phyloP scores from a whole-genome alignment of 1,140 invertebrate genomes.

The Solen grandis region DNA sequence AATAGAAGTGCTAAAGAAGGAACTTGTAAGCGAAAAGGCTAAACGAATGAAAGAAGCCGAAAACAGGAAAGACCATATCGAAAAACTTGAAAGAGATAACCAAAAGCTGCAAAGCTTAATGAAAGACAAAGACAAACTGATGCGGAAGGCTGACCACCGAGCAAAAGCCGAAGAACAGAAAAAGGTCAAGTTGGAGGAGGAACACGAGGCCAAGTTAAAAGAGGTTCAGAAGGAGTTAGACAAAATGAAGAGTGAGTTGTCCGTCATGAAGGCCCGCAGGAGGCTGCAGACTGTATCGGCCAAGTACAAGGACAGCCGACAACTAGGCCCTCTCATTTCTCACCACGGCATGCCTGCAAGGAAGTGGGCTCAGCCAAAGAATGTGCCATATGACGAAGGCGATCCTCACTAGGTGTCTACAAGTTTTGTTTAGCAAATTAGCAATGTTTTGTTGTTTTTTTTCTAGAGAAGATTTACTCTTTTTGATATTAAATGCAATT shows the following conservation, averaged over 20 bases:
- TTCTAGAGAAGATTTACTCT: too few relatives aligned
- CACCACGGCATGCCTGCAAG: conserved; percentile 1
- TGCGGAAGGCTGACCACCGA: conserved; percentile 2
- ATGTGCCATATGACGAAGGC: conserved; percentile 21
- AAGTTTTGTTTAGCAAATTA: too few relatives aligned
- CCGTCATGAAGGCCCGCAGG: conserved; percentile 4
- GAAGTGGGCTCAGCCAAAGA: neutral
- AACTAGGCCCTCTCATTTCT: conserved; percentile 2
- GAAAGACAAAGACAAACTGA: conserved; percentile 33
- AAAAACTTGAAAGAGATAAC: conserved; percentile 5
- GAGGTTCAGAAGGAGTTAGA: conserved; percentile 18
- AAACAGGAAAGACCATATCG: conserved; percentile 23
- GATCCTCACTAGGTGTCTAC: too few relatives aligned
- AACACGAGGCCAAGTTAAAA: neutral
- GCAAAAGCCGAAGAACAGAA: conserved; percentile 29
- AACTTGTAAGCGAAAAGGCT: conserved; percentile 16
- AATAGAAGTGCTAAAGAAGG: conserved; percentile 14
- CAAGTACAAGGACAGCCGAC: neutral
- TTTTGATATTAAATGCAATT: too few relatives aligned
- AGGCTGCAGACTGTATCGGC: conserved; percentile 6
- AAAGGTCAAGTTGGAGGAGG: conserved; percentile 13
- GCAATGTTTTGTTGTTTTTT: too few relatives aligned
- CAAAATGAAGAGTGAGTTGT: conserved; percentile 8
- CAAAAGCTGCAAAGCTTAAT: neutral
- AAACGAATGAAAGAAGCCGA: conserved; percentile 31